These are phyloP conservation scores for Diplazon laetatorius DNA, from an alignment of 2,888 invertebrate genomes.

Conservation along the genomic window DNA sequence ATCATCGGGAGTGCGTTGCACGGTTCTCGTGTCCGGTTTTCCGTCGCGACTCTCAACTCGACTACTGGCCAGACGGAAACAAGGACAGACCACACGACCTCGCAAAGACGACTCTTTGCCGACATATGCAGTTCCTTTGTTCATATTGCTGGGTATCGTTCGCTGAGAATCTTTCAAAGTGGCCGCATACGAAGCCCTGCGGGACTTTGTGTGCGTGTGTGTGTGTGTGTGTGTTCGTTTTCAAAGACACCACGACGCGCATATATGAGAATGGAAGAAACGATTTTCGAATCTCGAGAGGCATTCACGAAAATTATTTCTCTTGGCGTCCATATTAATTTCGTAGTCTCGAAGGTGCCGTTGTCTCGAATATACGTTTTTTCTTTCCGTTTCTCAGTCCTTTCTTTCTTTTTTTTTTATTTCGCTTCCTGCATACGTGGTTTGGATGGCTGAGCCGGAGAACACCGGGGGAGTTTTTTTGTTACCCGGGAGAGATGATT, in stretches of 20 bases:
- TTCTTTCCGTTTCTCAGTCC: not conserved
- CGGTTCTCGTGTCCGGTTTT: conserved; percentile 59
- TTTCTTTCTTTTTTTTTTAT: conserved; percentile 9
- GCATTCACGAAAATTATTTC: conserved; percentile 34
- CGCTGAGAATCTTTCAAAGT: conserved; percentile 41
- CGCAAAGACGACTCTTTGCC: conserved; percentile 24
- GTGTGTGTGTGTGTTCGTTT: conserved; percentile 30
- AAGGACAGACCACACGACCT: conserved; percentile 25
- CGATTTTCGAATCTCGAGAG: conserved; percentile 36
- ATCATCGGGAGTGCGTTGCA: conserved; percentile 51
- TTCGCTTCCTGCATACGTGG: conserved; percentile 54
- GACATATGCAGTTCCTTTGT: conserved; percentile 45
- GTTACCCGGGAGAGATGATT: conserved; percentile 43
- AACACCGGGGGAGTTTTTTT: conserved; percentile 20
- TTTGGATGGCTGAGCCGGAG: conserved; percentile 36
- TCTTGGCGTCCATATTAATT: conserved; percentile 65
- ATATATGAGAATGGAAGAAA: conserved; percentile 46
- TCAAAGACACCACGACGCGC: conserved; percentile 62
- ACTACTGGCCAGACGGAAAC: conserved; percentile 29
- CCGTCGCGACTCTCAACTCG: conserved; percentile 17
- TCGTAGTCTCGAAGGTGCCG: conserved; percentile 50
- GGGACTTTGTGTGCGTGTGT: conserved; percentile 51
- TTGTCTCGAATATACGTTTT: conserved; percentile 37
- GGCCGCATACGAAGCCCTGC: conserved; percentile 53
- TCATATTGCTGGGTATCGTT: conserved; percentile 44